Base-by-base conservation (phyloP, 2,797 vertebrate genomes). In the Benthosema pterotum region DNA sequence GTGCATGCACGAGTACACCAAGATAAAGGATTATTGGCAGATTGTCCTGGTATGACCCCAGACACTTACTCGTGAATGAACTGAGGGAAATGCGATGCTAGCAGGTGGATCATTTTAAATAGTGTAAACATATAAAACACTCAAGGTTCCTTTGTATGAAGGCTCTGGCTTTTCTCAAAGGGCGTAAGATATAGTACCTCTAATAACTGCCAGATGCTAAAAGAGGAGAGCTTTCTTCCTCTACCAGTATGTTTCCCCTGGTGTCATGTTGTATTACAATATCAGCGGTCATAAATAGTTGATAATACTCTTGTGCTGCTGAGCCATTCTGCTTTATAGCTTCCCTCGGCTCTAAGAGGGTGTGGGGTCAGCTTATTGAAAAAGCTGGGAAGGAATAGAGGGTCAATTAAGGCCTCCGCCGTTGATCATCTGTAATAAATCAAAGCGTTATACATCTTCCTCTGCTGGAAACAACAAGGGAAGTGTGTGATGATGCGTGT, bases 401-500 rank as follows among this genome's bases (percentile, higher is more conserved):
- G 60, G 70, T 71, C 66, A 65, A 56, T 77, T 50, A 57, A 7
- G 14, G 18, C 9, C 42, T 16, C 17, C 43, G 32, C 8, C 11
- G 32, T 38, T 38, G 32, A 38, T 38, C 7, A 38, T 38, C 32
- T 38, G 32, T 38, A 38, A 38, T 28, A 25, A 65, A 62, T 57
- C 73, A 71, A 73, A 60, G 45, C 14, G 16, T 42, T 49, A 25
- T 54, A 64, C 42, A 42, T 25, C 57, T 60, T 28, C 16, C 11
- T 65, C 58, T 58, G 55, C 61, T 57, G n/a, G 19, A 28, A 62
- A 52, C 77, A 75, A 80, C 54, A 77, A 71, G 61, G 53, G 48
- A 62, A 63, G 66, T 80, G 79, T 79, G 73, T 68, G 72, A 70
- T 67, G 69, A 75, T 73, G n/a, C n/a, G n/a, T n/a, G n/a, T 25